A percentile compares a stretch with the other conserved stretches of the same genome.
phyloP scores from a whole-genome alignment of 2,797 vertebrate species.

The Typhlichthys subterraneus region DNA sequence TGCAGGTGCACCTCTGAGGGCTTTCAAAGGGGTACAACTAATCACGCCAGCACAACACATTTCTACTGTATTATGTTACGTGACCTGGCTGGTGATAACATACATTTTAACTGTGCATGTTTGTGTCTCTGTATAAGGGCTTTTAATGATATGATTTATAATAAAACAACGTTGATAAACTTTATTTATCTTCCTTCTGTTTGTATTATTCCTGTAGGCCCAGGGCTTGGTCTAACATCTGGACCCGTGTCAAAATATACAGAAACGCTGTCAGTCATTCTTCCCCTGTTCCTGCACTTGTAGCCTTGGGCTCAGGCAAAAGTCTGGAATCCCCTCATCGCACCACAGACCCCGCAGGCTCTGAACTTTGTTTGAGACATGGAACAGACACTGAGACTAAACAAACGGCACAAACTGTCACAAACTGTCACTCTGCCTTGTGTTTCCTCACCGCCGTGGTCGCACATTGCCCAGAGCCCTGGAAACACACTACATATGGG shows the following conservation, averaged over 20 bases:
- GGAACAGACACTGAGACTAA: slow-evolving; percentile 48
- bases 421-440: slow-evolving; percentile 27
- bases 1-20: slow-evolving; percentile 21
- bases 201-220: neutral
- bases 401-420: slow-evolving; percentile 39
- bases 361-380: slow-evolving; percentile 35
- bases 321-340: slow-evolving; percentile 27
- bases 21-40: slow-evolving; percentile 46
- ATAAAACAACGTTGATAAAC: neutral
- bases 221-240: slow-evolving; percentile 7
- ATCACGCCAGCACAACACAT: slow-evolving; percentile 21
- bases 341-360: slow-evolving; percentile 25
- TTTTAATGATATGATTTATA: too few relatives aligned
- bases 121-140: too few relatives aligned
- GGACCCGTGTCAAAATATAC: slow-evolving; percentile 1
- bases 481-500: slow-evolving; percentile 3
- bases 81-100: too few relatives aligned
- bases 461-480: slow-evolving; percentile 24
- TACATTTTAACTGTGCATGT: too few relatives aligned
- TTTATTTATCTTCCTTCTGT: neutral
- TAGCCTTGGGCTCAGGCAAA: slow-evolving; percentile 21
- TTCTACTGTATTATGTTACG: neutral
- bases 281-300: slow-evolving; percentile 10
- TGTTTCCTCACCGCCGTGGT: slow-evolving; percentile 22
- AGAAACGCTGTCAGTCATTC: slow-evolving; percentile 6